Evolutionary conservation across 2,888 invertebrate species (phyloP).

Genomic region (Imbricaverruca yamaguchii): DNA sequence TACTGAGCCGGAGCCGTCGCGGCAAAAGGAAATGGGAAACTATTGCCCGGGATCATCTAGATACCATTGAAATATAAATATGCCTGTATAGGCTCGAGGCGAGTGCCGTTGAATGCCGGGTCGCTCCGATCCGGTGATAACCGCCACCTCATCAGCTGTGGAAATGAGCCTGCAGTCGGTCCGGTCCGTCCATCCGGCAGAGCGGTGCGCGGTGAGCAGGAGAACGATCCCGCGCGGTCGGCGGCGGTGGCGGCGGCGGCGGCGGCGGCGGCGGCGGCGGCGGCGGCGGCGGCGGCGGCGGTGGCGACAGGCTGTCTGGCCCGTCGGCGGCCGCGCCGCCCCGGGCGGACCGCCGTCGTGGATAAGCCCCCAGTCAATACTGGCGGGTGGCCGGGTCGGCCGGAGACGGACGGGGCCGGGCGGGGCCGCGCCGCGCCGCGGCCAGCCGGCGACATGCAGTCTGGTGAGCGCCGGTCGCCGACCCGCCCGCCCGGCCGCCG

Average conservation of each 20-base stretch:
- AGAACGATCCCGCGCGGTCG: no score
- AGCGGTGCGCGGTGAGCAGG: no score
- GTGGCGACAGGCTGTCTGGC: background rate
- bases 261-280: background rate
- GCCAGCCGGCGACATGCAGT: background rate
- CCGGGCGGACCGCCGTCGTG: background rate
- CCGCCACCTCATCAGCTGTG: background rate
- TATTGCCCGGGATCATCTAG: slow-evolving; percentile 1
- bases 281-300: background rate
- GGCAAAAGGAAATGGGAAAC: background rate
- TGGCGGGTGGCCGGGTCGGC: no score
- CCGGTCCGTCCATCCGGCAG: no score
- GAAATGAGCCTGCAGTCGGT: background rate
- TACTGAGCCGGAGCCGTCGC: background rate
- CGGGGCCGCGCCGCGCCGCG: background rate
- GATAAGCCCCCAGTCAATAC: slow-evolving; percentile 16
- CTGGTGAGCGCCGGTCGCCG: background rate
- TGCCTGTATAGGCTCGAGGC: background rate
- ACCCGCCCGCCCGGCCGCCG: background rate
- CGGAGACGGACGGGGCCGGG: background rate
- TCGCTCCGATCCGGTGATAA: background rate
- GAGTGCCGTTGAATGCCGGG: background rate
- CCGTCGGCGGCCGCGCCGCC: background rate
- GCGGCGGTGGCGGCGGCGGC: no score
- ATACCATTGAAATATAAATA: slow-evolving; percentile 7